Conservation (phyloP, 2,797 vertebrate genomes). For the Lutra lutra region DNA sequence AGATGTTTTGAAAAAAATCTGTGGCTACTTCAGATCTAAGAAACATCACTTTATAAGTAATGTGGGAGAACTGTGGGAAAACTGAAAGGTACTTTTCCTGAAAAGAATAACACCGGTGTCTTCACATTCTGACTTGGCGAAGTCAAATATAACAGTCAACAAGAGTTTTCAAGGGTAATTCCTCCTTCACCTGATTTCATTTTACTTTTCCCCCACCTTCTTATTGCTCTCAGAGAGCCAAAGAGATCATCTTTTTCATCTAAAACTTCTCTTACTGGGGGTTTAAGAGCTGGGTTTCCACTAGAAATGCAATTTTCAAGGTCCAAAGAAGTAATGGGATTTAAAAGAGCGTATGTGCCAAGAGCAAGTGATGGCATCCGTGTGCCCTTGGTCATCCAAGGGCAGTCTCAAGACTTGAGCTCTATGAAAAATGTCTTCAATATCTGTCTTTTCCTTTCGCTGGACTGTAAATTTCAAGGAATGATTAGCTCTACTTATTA, state of each 20-base stretch:
- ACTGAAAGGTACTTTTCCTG: neutral
- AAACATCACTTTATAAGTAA: neutral
- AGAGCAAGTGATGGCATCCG: neutral
- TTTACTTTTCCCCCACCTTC: neutral
- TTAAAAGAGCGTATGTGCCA: neutral
- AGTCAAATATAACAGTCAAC: neutral
- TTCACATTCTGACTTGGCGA: neutral
- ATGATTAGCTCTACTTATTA: neutral
- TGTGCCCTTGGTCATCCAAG: neutral
- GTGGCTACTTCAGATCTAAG: neutral
- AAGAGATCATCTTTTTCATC: neutral
- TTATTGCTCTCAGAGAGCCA: neutral
- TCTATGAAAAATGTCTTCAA: neutral
- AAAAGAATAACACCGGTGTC: neutral
- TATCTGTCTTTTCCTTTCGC: neutral
- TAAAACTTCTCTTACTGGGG: neutral
- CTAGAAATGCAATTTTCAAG: conserved; percentile 27
- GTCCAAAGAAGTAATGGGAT: conserved; percentile 15
- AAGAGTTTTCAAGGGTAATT: neutral
- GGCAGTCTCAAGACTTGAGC: neutral
- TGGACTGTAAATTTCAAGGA: neutral
- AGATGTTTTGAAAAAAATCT: neutral
- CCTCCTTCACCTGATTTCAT: neutral
- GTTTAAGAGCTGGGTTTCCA: neutral
- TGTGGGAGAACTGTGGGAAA: neutral